Conservation (phyloP, 2,888 invertebrate species). For the Amphipyra berbera region DNA sequence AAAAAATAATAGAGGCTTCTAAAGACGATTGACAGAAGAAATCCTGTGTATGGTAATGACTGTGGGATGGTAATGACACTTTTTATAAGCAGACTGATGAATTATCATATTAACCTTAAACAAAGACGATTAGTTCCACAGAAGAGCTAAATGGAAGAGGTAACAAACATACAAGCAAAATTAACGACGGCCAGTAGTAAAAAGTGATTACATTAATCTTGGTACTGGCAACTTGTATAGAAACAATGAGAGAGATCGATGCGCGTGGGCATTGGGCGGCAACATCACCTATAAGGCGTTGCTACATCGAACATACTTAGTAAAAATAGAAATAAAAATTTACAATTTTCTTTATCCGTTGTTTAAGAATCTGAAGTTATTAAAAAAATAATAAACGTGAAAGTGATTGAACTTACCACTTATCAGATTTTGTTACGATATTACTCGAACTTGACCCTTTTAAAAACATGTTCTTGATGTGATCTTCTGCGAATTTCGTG, state of each 20-base stretch:
- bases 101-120: no score
- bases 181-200: constrained; percentile 60
- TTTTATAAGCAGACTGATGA: no score
- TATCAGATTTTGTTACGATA: constrained; percentile 30
- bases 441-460: constrained; percentile 38
- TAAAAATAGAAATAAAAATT: neutral
- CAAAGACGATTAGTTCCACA: neutral
- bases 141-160: constrained; percentile 27
- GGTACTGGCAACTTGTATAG: constrained; percentile 41
- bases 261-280: constrained; percentile 76
- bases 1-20: no score
- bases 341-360: neutral
- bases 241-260: constrained; percentile 80
- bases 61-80: no score
- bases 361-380: no score
- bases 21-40: no score
- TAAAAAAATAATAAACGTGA: constrained; percentile 12
- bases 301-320: constrained; percentile 16
- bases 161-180: constrained; percentile 47
- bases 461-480: constrained; percentile 26
- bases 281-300: constrained; percentile 29
- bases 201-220: constrained; percentile 61
- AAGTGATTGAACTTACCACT: constrained; percentile 45
- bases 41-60: no score
- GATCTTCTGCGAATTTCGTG: constrained; percentile 24